Evolutionary conservation across 1,140 invertebrate genomes (phyloP).

Genomic region (Pemphigus obesinymphae): DNA sequence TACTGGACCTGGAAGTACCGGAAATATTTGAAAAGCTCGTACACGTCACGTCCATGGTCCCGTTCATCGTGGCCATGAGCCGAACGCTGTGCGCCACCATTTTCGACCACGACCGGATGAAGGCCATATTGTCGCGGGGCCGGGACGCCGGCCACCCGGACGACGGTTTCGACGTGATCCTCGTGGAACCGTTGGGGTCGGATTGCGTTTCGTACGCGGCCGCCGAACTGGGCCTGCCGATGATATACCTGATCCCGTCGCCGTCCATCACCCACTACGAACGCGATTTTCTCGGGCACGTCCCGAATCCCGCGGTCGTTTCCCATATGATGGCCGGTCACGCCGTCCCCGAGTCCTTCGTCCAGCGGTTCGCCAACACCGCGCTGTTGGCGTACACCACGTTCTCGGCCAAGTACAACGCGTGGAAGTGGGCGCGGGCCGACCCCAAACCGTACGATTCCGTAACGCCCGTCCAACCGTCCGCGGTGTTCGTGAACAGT

Average conservation of each 20-base stretch:
- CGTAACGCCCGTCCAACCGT: neutral
- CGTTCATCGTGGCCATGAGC: neutral
- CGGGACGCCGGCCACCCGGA: neutral
- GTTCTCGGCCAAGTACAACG: neutral
- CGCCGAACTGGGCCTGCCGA: neutral
- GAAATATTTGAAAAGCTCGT: neutral
- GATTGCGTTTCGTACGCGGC: neutral
- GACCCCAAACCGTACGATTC: neutral
- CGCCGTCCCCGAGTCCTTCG: neutral
- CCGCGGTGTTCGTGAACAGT: neutral
- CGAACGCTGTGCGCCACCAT: neutral
- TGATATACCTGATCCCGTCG: neutral
- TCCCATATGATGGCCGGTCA: neutral
- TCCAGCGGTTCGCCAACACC: neutral
- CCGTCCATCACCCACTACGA: neutral
- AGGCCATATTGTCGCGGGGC: neutral
- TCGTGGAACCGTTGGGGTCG: neutral
- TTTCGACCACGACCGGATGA: neutral
- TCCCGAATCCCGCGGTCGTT: neutral
- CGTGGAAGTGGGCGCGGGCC: neutral
- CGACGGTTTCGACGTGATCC: neutral
- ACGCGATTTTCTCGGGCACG: neutral
- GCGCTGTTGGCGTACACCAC: neutral
- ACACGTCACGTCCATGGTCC: neutral
- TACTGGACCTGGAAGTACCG: neutral